Evolutionary conservation across 2,113 vertebrate species (phyloP), one percentile per base, ranked within the genome.

Genomic region (Planiliza haematocheilus): DNA sequence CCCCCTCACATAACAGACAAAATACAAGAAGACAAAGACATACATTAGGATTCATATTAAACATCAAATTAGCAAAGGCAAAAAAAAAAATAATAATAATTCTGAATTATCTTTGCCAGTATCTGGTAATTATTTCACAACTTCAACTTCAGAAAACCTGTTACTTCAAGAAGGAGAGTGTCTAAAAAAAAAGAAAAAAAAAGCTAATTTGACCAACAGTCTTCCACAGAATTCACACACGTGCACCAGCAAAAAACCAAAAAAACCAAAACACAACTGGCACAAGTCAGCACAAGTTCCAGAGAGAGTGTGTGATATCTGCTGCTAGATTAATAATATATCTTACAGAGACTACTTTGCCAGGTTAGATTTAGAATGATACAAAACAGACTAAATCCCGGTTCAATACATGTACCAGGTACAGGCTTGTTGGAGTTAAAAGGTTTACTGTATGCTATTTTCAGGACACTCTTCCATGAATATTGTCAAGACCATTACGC

Each of bases 391-490:
- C 36, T 41, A 49, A 71, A 68, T 58, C 43, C 24, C 41, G 36
- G 65, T 69, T 74, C 58, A 51, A 72, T 74, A 41, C 14, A 30
- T 61, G 81, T 86, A 71, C 84, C 84, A 71, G 83, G 71, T 72
- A 86, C 72, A 69, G 72, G 55, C 61, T 72, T 24, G 43, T 56
- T 63, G 18, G 49, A 78, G 49, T 71, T 51, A 20, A 73, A 79
- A 51, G 45, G 21, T 72, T 71, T 64, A 65, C 38, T 80, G 30
- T 11, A 8, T 63, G 34, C 36, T 56, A 65, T 68, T 65, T 75
- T 70, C 49, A 63, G 43, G 64, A 62, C 20, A 60, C 52, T 53
- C 45, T 65, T 36, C 12, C n/a, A 48, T 30, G 21, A 56, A 77
- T 78, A 71, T 69, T 41, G 60, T 38, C 38, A 58, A 83, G 43